phyloP scores from a whole-genome alignment of 1,140 invertebrate species.

The Euglossa dilemma region DNA sequence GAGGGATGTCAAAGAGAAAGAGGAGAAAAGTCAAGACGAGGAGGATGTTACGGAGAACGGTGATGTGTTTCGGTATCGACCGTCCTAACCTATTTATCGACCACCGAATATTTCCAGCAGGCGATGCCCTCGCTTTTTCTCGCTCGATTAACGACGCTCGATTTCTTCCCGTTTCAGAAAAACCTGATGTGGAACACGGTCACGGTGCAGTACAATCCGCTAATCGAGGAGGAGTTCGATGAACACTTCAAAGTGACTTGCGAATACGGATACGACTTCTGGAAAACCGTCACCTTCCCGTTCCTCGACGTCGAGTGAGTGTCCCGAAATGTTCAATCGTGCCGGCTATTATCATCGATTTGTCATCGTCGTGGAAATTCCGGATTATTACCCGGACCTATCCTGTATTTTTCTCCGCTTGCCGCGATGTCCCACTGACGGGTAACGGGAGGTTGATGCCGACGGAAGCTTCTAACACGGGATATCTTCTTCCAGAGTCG shows the following conservation, averaged over 20 bases:
- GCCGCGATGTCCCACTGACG: background rate
- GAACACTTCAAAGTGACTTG: slow-evolving; percentile 98
- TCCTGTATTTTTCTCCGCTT: background rate
- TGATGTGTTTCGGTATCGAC: no score
- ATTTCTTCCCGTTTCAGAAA: slow-evolving; percentile 84
- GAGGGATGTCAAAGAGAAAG: background rate
- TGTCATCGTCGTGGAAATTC: background rate
- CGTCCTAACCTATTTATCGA: background rate
- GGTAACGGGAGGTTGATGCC: slow-evolving; percentile 55
- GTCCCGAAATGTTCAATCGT: background rate
- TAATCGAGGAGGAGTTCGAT: slow-evolving; percentile 97
- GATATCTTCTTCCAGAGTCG: slow-evolving; percentile 86
- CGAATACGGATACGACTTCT: slow-evolving; percentile 97
- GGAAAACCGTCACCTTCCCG: slow-evolving; percentile 97
- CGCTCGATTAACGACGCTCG: background rate
- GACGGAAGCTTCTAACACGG: slow-evolving; percentile 39
- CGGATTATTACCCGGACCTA: background rate
- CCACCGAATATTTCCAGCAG: background rate
- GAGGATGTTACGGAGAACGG: background rate
- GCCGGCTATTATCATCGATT: background rate
- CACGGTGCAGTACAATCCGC: slow-evolving; percentile 95
- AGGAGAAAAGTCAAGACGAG: background rate
- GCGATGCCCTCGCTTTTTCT: background rate
- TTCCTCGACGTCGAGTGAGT: slow-evolving; percentile 97
- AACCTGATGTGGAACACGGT: slow-evolving; percentile 98